These are phyloP conservation scores for Epinephelus fuscoguttatus DNA, from an alignment of 2,113 vertebrate species.

Conservation along the genomic window DNA sequence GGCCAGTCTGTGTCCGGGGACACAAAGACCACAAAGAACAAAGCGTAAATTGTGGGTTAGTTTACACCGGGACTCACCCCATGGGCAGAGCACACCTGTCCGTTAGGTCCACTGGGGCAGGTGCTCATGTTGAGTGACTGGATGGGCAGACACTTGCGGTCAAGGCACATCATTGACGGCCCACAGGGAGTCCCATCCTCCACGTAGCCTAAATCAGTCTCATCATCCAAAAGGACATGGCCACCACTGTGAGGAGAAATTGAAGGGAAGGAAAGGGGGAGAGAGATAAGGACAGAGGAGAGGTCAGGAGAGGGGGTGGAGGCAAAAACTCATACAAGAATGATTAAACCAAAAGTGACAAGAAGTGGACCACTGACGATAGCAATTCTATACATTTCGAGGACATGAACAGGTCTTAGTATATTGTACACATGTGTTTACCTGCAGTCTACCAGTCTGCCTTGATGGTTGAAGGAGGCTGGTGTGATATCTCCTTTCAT, in stretches of 20 bases:
- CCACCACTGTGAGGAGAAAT: constrained; percentile 86
- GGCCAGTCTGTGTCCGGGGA: too few species aligned
- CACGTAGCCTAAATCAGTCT: constrained; percentile 97
- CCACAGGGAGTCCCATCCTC: constrained; percentile 98
- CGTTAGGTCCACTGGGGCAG: constrained; percentile 92
- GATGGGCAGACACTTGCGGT: constrained; percentile 97
- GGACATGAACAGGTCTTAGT: background rate
- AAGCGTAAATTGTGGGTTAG: background rate
- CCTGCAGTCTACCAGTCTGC: constrained; percentile 96
- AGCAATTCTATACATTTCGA: background rate
- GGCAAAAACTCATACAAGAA: background rate
- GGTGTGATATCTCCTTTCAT: constrained; percentile 95
- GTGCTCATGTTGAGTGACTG: constrained; percentile 96
- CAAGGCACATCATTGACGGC: constrained; percentile 99
- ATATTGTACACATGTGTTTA: constrained; percentile 61
- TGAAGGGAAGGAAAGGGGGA: background rate
- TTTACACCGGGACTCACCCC: constrained; percentile 89
- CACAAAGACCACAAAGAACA: background rate
- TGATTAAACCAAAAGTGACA: background rate
- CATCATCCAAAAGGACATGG: constrained; percentile 96
- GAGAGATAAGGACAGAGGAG: background rate
- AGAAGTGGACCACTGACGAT: background rate
- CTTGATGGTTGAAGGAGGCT: constrained; percentile 96
- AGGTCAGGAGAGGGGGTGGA: background rate
- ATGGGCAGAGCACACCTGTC: constrained; percentile 95